Base-by-base conservation (phyloP, 2,797 vertebrate species). In the Anabacerthia variegaticeps region DNA sequence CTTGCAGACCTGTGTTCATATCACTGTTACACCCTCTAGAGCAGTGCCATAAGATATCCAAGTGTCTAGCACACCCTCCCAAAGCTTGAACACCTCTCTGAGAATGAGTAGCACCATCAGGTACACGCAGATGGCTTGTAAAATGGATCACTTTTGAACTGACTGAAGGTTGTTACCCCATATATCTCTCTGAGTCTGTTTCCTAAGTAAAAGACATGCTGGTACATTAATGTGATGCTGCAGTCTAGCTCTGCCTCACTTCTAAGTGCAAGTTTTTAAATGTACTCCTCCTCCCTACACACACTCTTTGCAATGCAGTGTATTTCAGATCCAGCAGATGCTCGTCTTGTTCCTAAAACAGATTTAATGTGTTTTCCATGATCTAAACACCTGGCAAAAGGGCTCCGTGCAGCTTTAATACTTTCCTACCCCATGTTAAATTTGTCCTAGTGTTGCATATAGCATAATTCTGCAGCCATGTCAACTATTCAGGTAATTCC, bases 401-500 rank as follows among this genome's bases (percentile, higher is more conserved):
- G n/a, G 30, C 65, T 95, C 66, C 7, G 1, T 36, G 58, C 19
- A 90, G 67, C 86, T 88, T 92, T 88, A 94, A 95, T 96, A 93
- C 91, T 96, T 97, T 97, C 96, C 92, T 96, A 92, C 48, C 81
- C 71, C 59, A 12, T 32, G 85, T 92, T 96, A 93, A 91, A 95
- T 94, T 71, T 66, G 78, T 74, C 78, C 88, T 30, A 6, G 32
- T 41, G 54, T 66, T 81, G 88, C 90, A 88, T 18, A 68, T 20
- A 86, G 59, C 84, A 81, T 95, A 96, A 96, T 85, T 92, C 92
- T 94, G 79, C 82, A 96, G 94, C 85, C 88, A 96, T 88, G 88
- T 96, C 92, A 92, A 19, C 91, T 96, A 96, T 96, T 96, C 87
- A 95, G 95, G 91, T 93, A 96, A 89, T 95, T 80, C 71, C 79